These are phyloP conservation scores for Nasalis larvatus DNA, from an alignment of 2,113 vertebrate genomes.

Conservation along the genomic window DNA sequence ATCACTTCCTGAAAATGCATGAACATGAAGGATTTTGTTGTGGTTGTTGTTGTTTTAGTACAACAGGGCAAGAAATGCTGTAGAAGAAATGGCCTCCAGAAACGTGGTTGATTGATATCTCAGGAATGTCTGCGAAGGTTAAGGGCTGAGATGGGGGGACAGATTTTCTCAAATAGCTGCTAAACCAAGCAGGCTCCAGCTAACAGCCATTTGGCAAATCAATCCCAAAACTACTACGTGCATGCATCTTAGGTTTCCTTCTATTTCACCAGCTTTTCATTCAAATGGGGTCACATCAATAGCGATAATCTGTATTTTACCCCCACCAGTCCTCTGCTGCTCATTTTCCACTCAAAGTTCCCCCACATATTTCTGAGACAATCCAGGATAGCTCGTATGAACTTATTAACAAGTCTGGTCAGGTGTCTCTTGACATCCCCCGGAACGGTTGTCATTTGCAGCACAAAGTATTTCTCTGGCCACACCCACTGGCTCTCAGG, in stretches of 20 bases:
- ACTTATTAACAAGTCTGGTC: not conserved
- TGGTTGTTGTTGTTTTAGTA: constrained; percentile 9
- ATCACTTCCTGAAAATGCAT: constrained; percentile 80
- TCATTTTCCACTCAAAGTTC: not conserved
- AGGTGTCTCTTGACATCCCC: not conserved
- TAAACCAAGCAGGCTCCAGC: not conserved
- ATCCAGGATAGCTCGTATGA: not conserved
- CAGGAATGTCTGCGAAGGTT: not conserved
- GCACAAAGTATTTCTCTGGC: not conserved
- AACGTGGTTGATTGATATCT: constrained; percentile 42
- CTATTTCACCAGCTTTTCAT: not conserved
- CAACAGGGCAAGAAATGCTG: constrained; percentile 21
- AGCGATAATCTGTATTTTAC: not conserved
- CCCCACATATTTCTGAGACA: constrained; percentile 6
- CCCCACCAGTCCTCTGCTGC: not conserved
- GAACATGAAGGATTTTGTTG: not conserved
- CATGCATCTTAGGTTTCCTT: not conserved
- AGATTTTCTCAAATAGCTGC: not conserved
- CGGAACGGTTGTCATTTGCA: not conserved
- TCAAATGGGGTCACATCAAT: not conserved
- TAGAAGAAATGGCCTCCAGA: constrained; percentile 41
- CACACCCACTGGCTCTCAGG: not conserved
- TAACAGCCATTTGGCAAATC: not conserved
- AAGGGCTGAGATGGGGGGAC: not conserved
- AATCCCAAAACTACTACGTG: not conserved